These are phyloP conservation scores for Poecilia wingei DNA, from an alignment of 2,797 vertebrate genomes.

Conservation along the genomic window DNA sequence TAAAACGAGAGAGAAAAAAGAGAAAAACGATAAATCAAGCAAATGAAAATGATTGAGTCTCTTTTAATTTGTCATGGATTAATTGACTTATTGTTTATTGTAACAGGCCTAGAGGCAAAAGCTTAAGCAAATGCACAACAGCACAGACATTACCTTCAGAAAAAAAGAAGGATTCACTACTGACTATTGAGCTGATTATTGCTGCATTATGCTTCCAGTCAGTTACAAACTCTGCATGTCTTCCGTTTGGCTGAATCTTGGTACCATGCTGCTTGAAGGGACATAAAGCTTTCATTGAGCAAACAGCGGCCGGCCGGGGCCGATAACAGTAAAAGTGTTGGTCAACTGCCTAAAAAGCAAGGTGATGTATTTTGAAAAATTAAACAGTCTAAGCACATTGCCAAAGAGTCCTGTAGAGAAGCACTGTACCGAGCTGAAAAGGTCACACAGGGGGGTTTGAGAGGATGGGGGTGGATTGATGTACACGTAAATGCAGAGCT, in stretches of 20 bases:
- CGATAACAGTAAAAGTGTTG: conserved; percentile 5
- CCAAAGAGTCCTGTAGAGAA: neutral
- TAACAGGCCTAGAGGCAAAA: neutral
- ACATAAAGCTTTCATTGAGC: conserved; percentile 10
- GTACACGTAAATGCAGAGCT: conserved; percentile 30
- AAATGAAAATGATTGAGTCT: no score
- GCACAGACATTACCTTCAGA: neutral
- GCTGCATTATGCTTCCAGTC: no score
- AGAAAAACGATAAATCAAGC: no score
- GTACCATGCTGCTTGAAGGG: neutral
- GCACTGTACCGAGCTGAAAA: conserved; percentile 18
- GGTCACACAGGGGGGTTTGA: conserved; percentile 10
- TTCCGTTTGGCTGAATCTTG: neutral
- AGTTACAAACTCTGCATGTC: neutral
- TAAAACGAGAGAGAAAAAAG: no score
- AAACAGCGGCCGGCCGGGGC: neutral
- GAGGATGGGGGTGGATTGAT: conserved; percentile 16
- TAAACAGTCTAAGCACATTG: conserved; percentile 7
- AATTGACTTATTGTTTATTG: no score
- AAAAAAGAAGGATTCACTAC: neutral
- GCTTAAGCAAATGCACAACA: neutral
- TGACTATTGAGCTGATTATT: conserved; percentile 1
- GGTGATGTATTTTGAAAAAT: conserved; percentile 2
- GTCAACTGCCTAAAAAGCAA: neutral
- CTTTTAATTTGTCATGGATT: no score